Evolutionary conservation across 2,888 invertebrate genomes (phyloP), one percentile per base, ranked within the genome.

Genomic region (Diaperis boleti): DNA sequence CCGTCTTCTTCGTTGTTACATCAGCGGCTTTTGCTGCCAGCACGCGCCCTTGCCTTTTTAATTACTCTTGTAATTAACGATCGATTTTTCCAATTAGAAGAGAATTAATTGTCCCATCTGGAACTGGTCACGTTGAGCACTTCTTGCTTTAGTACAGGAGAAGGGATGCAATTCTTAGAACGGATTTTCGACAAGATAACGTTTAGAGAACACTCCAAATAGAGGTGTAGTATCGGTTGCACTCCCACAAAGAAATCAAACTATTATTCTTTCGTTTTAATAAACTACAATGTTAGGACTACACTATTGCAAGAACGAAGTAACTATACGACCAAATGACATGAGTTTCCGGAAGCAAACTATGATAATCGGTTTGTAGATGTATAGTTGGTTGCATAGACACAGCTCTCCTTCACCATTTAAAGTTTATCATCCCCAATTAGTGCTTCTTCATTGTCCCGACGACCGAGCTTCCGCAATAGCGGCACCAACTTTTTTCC

Each of bases 21-120:
- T 50, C 22, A 56, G 15, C 13, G 8, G 26, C 35, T 56, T 45
- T 55, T 54, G 22, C 39, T 1, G 31, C 0, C 20, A 59, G 59
- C 59, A 59, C 59, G 59, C 49, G 59, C 49, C 49, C 13, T 29
- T 49, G 31, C 39, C 15, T 57, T 57, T 47, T 59, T 59, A 59
- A 59, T 49, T 49, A 29, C 39, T 39, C 37, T 59, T 20, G 37
- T 49, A 59, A 59, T 59, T 59, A 41, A 49, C 41, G 15, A 18
- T 47, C 20, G 49, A 49, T 49, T 49, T 57, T 57, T 57, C 18
- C 35, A 42, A 57, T 47, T 57, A 57, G 57, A 57, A 57, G 26
- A 17, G 22, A 29, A 52, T 52, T 52, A 26, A 37, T 37, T 26
- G 17, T 14, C 26, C 22, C 35, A 49, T 47, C 29, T 47, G 15